A percentile compares a stretch with the other conserved stretches of the same genome.
These are phyloP conservation scores for Mythimna lalbum DNA, from an alignment of 2,888 invertebrate genomes.

Conservation along the genomic window DNA sequence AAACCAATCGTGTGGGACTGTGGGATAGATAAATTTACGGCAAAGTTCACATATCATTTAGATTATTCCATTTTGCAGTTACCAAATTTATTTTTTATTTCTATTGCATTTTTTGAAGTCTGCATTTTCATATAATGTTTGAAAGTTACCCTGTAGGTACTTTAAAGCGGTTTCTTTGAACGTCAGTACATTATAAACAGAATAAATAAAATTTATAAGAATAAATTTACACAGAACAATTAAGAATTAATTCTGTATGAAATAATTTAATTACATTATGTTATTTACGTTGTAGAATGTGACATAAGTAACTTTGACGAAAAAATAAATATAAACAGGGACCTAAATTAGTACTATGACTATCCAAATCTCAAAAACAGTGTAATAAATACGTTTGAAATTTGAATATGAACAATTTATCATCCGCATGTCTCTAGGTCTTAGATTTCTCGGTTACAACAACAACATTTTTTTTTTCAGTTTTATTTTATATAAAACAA, in stretches of 20 bases:
- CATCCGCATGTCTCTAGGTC: not conserved
- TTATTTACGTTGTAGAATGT: too few relatives aligned
- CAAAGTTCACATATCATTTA: not conserved
- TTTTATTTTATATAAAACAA: not conserved
- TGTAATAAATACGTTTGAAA: too few relatives aligned
- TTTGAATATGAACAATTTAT: too few relatives aligned
- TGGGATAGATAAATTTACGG: conserved; percentile 3
- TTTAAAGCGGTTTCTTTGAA: not conserved
- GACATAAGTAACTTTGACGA: too few relatives aligned
- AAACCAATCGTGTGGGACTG: not conserved
- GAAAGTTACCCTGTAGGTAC: not conserved
- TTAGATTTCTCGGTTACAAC: not conserved
- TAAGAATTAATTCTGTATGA: too few relatives aligned
- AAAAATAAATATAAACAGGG: too few relatives aligned
- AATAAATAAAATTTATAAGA: too few relatives aligned
- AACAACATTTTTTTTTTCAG: not conserved
- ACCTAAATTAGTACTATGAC: too few relatives aligned
- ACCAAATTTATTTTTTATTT: not conserved
- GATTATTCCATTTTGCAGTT: not conserved
- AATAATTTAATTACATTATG: too few relatives aligned
- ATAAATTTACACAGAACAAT: too few relatives aligned
- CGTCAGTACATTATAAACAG: not conserved
- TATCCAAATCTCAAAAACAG: too few relatives aligned
- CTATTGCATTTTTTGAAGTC: not conserved
- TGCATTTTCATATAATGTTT: not conserved